Conservation (phyloP, 2,888 invertebrate genomes). For the Ceraclea dissimilis region DNA sequence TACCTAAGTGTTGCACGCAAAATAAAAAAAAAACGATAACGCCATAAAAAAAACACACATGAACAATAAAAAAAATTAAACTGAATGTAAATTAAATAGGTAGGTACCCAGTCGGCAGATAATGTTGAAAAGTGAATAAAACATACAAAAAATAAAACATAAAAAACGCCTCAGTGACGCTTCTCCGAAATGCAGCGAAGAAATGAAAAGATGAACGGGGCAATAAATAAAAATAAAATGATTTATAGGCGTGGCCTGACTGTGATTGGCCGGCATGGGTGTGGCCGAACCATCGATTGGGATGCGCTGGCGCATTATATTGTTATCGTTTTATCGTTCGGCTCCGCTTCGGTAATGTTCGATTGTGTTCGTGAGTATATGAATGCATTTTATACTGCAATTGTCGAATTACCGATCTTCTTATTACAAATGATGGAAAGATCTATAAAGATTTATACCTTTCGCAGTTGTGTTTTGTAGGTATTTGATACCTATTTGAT, state of each 20-base stretch:
- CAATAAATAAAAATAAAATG: background rate
- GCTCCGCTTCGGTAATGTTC: background rate
- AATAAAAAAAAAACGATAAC: too few species aligned
- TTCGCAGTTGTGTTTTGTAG: too few species aligned
- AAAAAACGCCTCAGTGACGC: background rate
- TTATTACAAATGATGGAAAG: too few species aligned
- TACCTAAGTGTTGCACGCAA: too few species aligned
- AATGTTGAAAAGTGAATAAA: background rate
- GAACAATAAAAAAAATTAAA: too few species aligned
- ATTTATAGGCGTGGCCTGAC: constrained; percentile 10
- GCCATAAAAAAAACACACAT: too few species aligned
- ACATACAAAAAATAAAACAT: background rate
- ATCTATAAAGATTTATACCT: too few species aligned
- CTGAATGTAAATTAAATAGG: too few species aligned
- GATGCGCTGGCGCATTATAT: constrained; percentile 19
- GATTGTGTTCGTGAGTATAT: background rate
- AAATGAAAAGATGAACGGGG: background rate
- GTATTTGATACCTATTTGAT: too few species aligned
- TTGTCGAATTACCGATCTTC: too few species aligned
- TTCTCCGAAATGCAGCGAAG: background rate
- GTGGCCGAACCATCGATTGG: constrained; percentile 2
- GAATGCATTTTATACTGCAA: too few species aligned
- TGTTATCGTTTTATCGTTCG: background rate
- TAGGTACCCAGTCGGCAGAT: too few species aligned
- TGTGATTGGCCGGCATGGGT: constrained; percentile 12